Conservation (phyloP, 2,888 invertebrate species). For the Crematogaster levior region DNA sequence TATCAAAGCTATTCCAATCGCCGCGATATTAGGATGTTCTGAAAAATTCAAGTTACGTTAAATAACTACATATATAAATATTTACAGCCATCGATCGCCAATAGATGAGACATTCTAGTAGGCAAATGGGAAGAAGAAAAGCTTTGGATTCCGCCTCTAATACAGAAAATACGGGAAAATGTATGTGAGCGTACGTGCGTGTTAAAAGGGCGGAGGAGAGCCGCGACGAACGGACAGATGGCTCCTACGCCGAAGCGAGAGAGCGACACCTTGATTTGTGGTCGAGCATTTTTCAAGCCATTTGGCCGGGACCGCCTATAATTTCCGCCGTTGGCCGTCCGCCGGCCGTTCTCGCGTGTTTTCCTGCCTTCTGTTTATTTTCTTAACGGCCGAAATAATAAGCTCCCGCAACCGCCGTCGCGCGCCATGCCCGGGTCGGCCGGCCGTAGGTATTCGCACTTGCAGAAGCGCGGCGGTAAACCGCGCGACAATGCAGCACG, state of each 20-base stretch:
- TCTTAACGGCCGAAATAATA: constrained; percentile 78
- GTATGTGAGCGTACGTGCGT: constrained; percentile 38
- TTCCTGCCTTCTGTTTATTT: constrained; percentile 81
- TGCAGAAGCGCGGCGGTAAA: constrained; percentile 29
- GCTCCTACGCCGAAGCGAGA: constrained; percentile 57
- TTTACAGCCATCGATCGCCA: not conserved
- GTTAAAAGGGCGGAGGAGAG: constrained; percentile 40
- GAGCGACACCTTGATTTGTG: constrained; percentile 83
- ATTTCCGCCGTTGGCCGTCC: constrained; percentile 80
- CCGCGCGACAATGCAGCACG: constrained; percentile 39
- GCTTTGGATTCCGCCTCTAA: constrained; percentile 65
- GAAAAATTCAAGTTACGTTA: not conserved
- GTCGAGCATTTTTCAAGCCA: constrained; percentile 84
- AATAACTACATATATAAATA: not conserved
- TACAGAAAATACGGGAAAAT: constrained; percentile 51
- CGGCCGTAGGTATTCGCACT: constrained; percentile 23
- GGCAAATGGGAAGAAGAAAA: constrained; percentile 74
- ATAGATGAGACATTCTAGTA: constrained; percentile 72
- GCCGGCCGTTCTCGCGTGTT: constrained; percentile 68
- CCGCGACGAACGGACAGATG: constrained; percentile 54
- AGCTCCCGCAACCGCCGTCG: constrained; percentile 58
- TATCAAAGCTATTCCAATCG: not conserved
- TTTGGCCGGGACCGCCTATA: constrained; percentile 81
- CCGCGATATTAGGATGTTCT: not conserved
- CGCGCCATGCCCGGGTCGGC: not conserved